Conservation (phyloP, 2,113 vertebrate species). For the Spea multiplicata region DNA sequence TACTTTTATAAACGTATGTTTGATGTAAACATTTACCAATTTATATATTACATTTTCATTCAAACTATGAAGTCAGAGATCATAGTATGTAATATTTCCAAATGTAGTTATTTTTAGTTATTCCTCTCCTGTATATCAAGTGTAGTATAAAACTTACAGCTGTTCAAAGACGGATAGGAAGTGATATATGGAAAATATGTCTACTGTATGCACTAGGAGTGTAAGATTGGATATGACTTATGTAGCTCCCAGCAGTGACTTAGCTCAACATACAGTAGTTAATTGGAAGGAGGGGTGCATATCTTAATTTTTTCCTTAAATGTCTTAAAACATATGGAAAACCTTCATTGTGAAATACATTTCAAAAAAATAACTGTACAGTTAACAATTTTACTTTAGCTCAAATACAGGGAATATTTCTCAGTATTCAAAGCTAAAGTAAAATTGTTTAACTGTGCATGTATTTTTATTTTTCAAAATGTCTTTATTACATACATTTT, state of each 20-base stretch:
- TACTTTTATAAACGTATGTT: no score
- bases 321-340: constrained; percentile 14
- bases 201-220: constrained; percentile 27
- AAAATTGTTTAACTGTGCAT: no score
- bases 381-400: no score
- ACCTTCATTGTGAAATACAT: not conserved
- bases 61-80: not conserved
- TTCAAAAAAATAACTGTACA: no score
- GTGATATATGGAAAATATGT: constrained; percentile 35
- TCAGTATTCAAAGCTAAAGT: no score
- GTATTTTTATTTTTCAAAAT: no score
- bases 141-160: constrained; percentile 2
- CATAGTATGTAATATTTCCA: not conserved
- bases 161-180: constrained; percentile 19
- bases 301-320: constrained; percentile 14
- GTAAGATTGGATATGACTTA: constrained; percentile 33
- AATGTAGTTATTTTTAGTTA: constrained; percentile 12
- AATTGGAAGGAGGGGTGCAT: constrained; percentile 15
- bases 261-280: constrained; percentile 24
- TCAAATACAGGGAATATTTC: no score
- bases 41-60: not conserved
- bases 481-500: no score
- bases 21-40: no score
- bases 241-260: constrained; percentile 40
- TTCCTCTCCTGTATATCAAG: constrained; percentile 4